Evolutionary conservation across 2,888 invertebrate species (phyloP).

Genomic region (Leptinotarsa haldemani): DNA sequence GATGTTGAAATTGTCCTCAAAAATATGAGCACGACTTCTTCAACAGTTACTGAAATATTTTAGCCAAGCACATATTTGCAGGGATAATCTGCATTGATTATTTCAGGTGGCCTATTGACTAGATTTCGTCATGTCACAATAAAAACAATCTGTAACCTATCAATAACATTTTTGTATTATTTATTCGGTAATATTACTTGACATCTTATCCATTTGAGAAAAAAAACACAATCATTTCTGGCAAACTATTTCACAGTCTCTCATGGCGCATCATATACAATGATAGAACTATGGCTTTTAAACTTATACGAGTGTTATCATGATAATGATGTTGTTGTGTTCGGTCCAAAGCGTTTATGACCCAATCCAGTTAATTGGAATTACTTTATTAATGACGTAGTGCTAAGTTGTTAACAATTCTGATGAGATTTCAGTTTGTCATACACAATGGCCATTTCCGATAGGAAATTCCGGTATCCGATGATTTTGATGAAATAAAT

Average conservation of each 20-base stretch:
- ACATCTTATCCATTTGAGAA: neutral
- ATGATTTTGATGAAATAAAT: neutral
- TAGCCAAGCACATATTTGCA: no score
- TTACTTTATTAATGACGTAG: conserved; percentile 20
- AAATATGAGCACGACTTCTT: no score
- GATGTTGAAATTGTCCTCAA: no score
- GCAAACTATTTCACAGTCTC: neutral
- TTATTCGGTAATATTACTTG: no score
- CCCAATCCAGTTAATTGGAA: conserved; percentile 19
- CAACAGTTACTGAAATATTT: no score
- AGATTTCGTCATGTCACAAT: no score
- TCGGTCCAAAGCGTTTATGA: conserved; percentile 17
- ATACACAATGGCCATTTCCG: neutral
- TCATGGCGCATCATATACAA: neutral
- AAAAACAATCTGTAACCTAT: no score
- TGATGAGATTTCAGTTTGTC: conserved; percentile 2
- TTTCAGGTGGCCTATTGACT: no score
- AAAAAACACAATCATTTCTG: neutral
- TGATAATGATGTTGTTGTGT: neutral
- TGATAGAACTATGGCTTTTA: neutral
- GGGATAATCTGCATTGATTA: no score
- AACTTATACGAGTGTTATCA: conserved; percentile 10
- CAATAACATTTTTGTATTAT: no score
- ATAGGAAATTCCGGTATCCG: conserved; percentile 5
- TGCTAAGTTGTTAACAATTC: conserved; percentile 22